Evolutionary conservation across 1,140 invertebrate species (phyloP).

Genomic region (Drosophila triauraria): DNA sequence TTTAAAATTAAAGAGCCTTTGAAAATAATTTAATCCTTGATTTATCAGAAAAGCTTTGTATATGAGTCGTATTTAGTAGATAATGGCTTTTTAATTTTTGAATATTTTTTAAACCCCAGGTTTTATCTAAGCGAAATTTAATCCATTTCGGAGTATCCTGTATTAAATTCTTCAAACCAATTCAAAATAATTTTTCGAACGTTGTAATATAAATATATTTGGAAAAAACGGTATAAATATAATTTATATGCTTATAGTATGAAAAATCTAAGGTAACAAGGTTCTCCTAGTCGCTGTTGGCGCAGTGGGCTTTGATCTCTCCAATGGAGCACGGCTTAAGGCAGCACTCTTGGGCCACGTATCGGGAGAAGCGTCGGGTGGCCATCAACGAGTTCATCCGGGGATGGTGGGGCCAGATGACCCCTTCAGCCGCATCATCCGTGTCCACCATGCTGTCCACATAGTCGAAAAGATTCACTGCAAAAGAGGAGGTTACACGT

Average conservation of each 20-base stretch:
- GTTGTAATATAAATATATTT: no score
- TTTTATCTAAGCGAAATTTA: neutral
- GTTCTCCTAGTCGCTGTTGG: neutral
- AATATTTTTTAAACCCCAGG: neutral
- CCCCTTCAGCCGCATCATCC: neutral
- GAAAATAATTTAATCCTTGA: no score
- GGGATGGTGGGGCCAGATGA: conserved; percentile 1
- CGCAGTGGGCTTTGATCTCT: neutral
- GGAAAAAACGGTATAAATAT: no score
- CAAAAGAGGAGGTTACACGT: neutral
- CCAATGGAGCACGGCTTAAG: neutral
- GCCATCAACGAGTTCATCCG: conserved; percentile 1
- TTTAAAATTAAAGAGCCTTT: no score
- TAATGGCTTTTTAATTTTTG: no score
- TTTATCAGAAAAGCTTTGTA: no score
- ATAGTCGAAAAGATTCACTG: conserved; percentile 12
- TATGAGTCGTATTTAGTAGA: no score
- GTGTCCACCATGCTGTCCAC: conserved; percentile 1
- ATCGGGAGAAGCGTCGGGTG: neutral
- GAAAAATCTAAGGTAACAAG: no score
- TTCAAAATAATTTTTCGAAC: no score
- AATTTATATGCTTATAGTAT: no score
- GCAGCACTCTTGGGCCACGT: conserved; percentile 6
- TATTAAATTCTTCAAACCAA: no score
- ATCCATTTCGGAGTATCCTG: no score